Percentiles rank a stretch among this genome's conserved stretches.
Evolutionary conservation across 1,140 invertebrate species (phyloP).

Genomic region (Zaprionus gabonicus): DNA sequence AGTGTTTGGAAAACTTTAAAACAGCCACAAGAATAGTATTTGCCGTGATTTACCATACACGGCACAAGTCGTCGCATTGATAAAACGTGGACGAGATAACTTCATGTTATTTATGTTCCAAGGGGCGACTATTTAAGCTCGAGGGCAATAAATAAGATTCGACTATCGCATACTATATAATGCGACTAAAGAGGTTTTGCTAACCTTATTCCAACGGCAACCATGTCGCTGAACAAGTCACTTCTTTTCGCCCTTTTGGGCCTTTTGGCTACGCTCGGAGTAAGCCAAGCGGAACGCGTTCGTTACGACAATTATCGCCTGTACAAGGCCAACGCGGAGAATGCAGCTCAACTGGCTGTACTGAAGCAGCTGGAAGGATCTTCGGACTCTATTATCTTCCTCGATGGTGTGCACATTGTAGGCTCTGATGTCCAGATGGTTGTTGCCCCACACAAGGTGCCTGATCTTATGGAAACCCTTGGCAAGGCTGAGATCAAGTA

Average conservation of each 20-base stretch:
- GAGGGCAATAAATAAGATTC: slow-evolving; percentile 43
- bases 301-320: slow-evolving; percentile 86
- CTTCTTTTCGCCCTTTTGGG: slow-evolving; percentile 61
- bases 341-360: slow-evolving; percentile 80
- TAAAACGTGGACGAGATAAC: slow-evolving; percentile 35
- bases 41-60: slow-evolving; percentile 19
- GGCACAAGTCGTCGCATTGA: slow-evolving; percentile 22
- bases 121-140: slow-evolving; percentile 18
- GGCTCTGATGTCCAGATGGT: slow-evolving; percentile 65
- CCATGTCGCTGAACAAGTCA: slow-evolving; percentile 73
- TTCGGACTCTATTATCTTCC: slow-evolving; percentile 73
- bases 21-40: slow-evolving; percentile 3
- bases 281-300: slow-evolving; percentile 62
- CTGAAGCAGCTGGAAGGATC: slow-evolving; percentile 69
- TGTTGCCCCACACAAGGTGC: slow-evolving; percentile 81
- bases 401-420: slow-evolving; percentile 71
- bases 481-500: slow-evolving; percentile 84
- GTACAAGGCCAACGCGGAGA: slow-evolving; percentile 83
- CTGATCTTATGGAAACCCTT: slow-evolving; percentile 71
- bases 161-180: slow-evolving; percentile 78
- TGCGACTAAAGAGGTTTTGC: neutral
- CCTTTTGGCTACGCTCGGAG: slow-evolving; percentile 58
- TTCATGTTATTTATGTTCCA: slow-evolving; percentile 29
- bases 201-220: slow-evolving; percentile 51
- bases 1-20: neutral